Evolutionary conservation across 2,797 vertebrate species (phyloP), one percentile per base, ranked within the genome.

Genomic region (Pelobates cultripes): DNA sequence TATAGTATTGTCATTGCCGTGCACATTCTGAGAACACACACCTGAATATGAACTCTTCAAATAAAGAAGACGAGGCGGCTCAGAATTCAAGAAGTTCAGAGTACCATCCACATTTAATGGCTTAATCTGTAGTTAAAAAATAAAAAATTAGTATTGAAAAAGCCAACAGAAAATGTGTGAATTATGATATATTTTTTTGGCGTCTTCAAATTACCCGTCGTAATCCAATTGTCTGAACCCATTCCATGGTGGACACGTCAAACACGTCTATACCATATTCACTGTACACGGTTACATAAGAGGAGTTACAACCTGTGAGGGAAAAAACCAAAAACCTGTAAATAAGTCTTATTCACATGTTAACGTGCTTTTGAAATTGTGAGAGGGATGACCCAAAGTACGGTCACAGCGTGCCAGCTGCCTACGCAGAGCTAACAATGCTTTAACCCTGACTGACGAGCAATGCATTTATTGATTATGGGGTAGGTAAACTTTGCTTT

Each of bases 181-280:
- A 28, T 28, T 28, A 28, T 28, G 28, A 28, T 28, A 28, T 28
- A 1, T 51, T 51, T 51, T 51, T 51, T 51, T 5, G 2, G 47
- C 10, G 47, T 51, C 47, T 43, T 41, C 5, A 57, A 82, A 92
- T 86, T 89, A 98, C 98, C 94, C 94, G 97, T 87, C 96, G 87
- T 84, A 98, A 91, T 64, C 96, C 97, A 86, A 99, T 94, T 77
- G 97, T 99, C 91, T 99, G 97, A 41, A 99, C 95, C 97, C 97
- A 98, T 68, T 99, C 97, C 85, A 94, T 93, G 66, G 95, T 95
- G 90, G 92, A 92, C 78, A 96, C 94, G 14, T 99, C 96, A n/a
- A 98, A 99, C 12, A 99, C 96, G 13, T 98, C 97, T 0, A 97
- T 93, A 0, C 97, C 97, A 0, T 99, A 97, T 17, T 99, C 97